Evolutionary conservation across 1,140 invertebrate genomes (phyloP).

Genomic region (Venturia canescens): DNA sequence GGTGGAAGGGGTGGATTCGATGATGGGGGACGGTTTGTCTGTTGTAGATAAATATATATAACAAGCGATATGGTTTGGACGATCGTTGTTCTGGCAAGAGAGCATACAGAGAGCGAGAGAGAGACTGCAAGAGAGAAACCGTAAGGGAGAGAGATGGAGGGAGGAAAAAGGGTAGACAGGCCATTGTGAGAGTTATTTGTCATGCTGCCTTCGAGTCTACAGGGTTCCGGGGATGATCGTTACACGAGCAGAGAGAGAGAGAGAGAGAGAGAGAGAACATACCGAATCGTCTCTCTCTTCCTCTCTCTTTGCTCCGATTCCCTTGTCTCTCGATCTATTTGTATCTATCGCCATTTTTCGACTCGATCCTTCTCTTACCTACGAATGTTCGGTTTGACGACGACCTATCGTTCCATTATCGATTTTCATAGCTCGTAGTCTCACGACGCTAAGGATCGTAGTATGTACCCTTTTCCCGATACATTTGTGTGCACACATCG

Average conservation of each 20-base stretch:
- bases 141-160: not conserved
- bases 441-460: slow-evolving; percentile 51
- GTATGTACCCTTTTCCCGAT: slow-evolving; percentile 20
- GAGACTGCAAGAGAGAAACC: not conserved
- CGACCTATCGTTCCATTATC: slow-evolving; percentile 70
- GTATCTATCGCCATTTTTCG: not conserved
- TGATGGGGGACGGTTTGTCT: slow-evolving; percentile 46
- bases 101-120: not conserved
- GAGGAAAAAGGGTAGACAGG: slow-evolving; percentile 62
- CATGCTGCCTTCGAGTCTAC: slow-evolving; percentile 71
- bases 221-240: slow-evolving; percentile 59
- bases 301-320: too few relatives aligned
- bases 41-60: slow-evolving; percentile 42
- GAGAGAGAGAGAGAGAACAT: not conserved
- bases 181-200: slow-evolving; percentile 76
- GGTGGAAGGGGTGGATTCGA: slow-evolving; percentile 55
- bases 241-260: slow-evolving; percentile 48
- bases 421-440: slow-evolving; percentile 67
- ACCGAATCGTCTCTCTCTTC: slow-evolving; percentile 11
- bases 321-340: not conserved
- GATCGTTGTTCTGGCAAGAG: slow-evolving; percentile 38
- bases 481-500: slow-evolving; percentile 45
- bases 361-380: slow-evolving; percentile 39
- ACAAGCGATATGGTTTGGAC: slow-evolving; percentile 19
- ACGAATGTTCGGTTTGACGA: slow-evolving; percentile 21